Conservation (phyloP, 2,113 vertebrate species). For the Eulemur macaco region DNA sequence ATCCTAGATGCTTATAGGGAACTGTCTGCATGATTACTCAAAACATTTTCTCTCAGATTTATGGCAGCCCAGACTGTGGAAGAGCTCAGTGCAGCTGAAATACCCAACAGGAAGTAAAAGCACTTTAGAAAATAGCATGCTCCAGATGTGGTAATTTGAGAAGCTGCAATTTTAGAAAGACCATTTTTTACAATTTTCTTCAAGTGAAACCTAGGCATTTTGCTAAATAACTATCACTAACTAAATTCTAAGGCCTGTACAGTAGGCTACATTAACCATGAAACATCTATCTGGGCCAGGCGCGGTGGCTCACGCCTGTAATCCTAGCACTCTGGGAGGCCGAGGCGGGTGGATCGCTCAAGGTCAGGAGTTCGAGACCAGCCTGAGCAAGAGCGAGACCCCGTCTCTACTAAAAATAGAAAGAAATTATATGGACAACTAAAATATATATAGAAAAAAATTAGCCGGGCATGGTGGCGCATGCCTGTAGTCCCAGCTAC, state of each 20-base stretch:
- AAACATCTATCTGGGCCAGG: not conserved
- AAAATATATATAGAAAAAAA: too few species aligned
- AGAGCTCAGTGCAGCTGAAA: not conserved
- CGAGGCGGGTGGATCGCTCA: too few species aligned
- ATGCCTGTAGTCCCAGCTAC: too few species aligned
- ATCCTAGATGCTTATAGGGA: not conserved
- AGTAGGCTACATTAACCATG: not conserved
- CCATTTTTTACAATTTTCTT: constrained; percentile 18
- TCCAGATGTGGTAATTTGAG: constrained; percentile 1
- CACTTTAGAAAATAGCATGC: constrained; percentile 5
- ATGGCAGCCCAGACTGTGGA: not conserved
- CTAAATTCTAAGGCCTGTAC: not conserved
- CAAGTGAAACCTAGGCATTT: not conserved
- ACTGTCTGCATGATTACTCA: not conserved
- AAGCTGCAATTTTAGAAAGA: constrained; percentile 25
- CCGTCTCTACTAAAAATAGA: too few species aligned
- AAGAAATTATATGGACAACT: too few species aligned
- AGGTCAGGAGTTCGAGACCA: too few species aligned
- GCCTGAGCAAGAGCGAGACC: too few species aligned
- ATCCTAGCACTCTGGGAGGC: too few species aligned
- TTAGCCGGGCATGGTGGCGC: too few species aligned
- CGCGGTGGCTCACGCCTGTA: too few species aligned
- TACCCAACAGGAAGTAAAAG: not conserved
- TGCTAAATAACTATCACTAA: constrained; percentile 8
- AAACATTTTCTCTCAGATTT: not conserved